Percentiles rank a stretch among this genome's conserved stretches.
Evolutionary conservation across 2,113 vertebrate species (phyloP).

Genomic region (Datnioides undecimradiatus): DNA sequence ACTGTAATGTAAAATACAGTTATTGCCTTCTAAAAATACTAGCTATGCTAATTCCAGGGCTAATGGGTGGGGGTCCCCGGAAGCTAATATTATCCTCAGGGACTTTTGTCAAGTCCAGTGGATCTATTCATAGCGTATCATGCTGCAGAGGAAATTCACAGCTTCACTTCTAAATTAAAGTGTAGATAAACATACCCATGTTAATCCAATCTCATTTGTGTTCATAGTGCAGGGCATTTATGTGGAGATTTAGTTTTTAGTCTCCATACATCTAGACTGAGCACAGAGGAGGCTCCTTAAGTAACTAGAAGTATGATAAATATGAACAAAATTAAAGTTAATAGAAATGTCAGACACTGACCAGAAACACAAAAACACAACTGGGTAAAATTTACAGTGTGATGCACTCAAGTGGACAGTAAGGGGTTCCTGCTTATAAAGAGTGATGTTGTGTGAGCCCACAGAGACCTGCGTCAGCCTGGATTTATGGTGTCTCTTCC

Average conservation of each 20-base stretch:
- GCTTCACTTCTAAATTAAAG: conserved; percentile 10
- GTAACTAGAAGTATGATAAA: background rate
- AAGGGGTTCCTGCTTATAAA: conserved; percentile 48
- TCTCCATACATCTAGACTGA: background rate
- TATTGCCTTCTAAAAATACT: conserved; percentile 62
- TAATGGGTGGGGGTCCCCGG: conserved; percentile 18
- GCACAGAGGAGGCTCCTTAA: background rate
- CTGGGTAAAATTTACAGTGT: conserved; percentile 1
- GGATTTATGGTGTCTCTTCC: conserved; percentile 74
- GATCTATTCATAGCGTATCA: conserved; percentile 50
- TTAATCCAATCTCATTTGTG: background rate
- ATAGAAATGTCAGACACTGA: background rate
- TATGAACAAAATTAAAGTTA: background rate
- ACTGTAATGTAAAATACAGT: conserved; percentile 46
- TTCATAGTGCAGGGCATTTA: conserved; percentile 8
- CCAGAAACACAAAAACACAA: conserved; percentile 6
- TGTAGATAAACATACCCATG: background rate
- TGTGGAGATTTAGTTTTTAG: background rate
- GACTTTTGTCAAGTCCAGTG: conserved; percentile 46
- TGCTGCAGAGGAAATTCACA: conserved; percentile 42
- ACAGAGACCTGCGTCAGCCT: conserved; percentile 60
- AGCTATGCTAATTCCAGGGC: conserved; percentile 49
- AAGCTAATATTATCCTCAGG: conserved; percentile 53
- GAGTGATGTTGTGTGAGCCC: conserved; percentile 56
- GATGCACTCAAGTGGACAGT: conserved; percentile 18